Base-by-base conservation (phyloP, 2,797 vertebrate genomes). In the Lagocephalus sceleratus region DNA sequence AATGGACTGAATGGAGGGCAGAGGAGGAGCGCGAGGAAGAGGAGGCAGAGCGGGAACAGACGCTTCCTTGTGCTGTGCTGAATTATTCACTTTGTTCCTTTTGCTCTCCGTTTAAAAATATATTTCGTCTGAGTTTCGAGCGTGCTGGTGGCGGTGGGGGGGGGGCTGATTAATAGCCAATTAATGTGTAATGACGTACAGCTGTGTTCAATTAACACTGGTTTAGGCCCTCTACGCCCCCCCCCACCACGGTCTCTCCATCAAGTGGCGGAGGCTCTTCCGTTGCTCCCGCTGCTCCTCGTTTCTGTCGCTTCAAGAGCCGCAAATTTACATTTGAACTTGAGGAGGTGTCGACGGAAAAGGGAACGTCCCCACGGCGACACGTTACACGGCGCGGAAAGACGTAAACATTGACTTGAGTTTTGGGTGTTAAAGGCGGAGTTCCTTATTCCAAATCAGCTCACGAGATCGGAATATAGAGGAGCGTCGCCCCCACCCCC, bases 101-200 rank as follows among this genome's bases (percentile, higher is more conserved):
- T 40, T 32, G 15, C 55, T 43, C 56, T 63, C 54, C 62, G 44
- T 81, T 78, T 57, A 67, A 79, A 74, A 47, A 78, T 73, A 83
- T 74, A 79, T 68, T 78, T 85, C 78, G 74, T 76, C 57, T 54
- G 72, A 73, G 43, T 43, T 43, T 41, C 3, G 39, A 17, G 39
- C 15, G 41, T 17, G 41, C 8, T 22, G 46, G 51, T 4, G 21
- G 57, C 64, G 66, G 39, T 5, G 16, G 22, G 10, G 22, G 19
- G 5, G 22, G 63, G 63, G 63, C 79, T 88, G 87, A 91, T 90
- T 92, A 91, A 92, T 90, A 89, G 85, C 43, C 88, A 90, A 89
- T 92, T 91, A 90, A 90, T 87, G 78, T 84, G 88, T 90, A 90
- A 91, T 79, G 63, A 90, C 84, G 69, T 85, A 87, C 90, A 90